A percentile compares a stretch with the other conserved stretches of the same genome.
These are phyloP conservation scores for Panagrolaimus sp. DNA, from an alignment of 1,140 invertebrate genomes.

Conservation along the genomic window DNA sequence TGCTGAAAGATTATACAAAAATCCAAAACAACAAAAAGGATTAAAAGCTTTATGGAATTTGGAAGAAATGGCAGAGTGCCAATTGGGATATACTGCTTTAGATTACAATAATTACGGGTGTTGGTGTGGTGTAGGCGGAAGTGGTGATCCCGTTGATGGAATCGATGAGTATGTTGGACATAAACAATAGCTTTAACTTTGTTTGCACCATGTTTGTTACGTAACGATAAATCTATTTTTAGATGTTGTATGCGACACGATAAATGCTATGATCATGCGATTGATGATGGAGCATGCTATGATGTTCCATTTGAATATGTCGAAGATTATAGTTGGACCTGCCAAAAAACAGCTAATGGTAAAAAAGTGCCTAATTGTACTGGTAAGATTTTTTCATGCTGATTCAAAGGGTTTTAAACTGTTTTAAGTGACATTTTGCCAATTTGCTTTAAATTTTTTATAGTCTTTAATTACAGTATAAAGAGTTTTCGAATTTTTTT, in stretches of 20 bases:
- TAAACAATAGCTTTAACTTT: too few relatives aligned
- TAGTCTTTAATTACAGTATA: too few relatives aligned
- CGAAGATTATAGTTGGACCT: constrained; percentile 29
- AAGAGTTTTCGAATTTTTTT: background rate
- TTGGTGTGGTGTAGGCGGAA: constrained; percentile 27
- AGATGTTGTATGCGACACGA: constrained; percentile 26
- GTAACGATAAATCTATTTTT: too few relatives aligned
- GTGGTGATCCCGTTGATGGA: constrained; percentile 21
- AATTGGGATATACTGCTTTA: constrained; percentile 26
- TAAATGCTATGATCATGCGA: constrained; percentile 24
- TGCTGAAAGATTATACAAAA: background rate
- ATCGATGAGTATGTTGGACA: constrained; percentile 25
- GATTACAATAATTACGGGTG: constrained; percentile 29
- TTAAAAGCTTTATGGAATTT: constrained; percentile 28
- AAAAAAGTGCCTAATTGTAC: constrained; percentile 12
- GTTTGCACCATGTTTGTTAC: too few relatives aligned
- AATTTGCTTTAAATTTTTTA: too few relatives aligned
- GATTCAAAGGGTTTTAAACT: background rate
- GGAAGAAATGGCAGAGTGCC: constrained; percentile 27
- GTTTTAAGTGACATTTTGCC: too few relatives aligned
- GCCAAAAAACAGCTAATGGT: background rate
- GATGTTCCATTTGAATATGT: constrained; percentile 24
- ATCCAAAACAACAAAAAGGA: constrained; percentile 12
- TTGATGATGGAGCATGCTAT: constrained; percentile 4
- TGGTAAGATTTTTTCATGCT: background rate